phyloP scores from a whole-genome alignment of 2,888 invertebrate species.

The Smittia sp. region DNA sequence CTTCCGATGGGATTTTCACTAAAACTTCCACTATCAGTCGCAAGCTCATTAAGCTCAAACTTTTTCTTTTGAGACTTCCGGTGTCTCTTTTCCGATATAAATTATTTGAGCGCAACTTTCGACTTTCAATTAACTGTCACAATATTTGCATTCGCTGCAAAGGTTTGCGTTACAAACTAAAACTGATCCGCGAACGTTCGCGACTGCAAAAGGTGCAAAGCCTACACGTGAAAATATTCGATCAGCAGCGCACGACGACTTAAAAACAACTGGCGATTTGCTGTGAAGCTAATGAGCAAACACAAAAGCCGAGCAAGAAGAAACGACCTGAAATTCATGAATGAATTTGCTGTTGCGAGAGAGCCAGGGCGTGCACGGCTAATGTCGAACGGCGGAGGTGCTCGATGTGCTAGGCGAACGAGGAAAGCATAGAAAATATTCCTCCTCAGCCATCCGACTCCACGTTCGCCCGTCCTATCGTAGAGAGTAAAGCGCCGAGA shows the following conservation, averaged over 20 bases:
- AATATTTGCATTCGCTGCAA: slow-evolving; percentile 4
- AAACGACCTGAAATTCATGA: slow-evolving; percentile 36
- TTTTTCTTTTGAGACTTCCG: background rate
- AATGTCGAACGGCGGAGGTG: too few relatives aligned
- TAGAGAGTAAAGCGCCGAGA: too few relatives aligned
- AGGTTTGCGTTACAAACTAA: background rate
- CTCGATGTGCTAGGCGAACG: too few relatives aligned
- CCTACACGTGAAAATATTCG: background rate
- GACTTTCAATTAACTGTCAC: background rate
- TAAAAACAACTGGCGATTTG: slow-evolving; percentile 20
- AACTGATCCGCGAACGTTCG: too few relatives aligned
- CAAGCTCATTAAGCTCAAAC: background rate
- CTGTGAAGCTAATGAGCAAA: slow-evolving; percentile 32
- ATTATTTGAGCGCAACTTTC: too few relatives aligned
- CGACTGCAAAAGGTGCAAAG: background rate
- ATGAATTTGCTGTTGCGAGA: slow-evolving; percentile 33
- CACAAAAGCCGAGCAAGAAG: slow-evolving; percentile 20
- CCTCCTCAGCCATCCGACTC: too few relatives aligned
- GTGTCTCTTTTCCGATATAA: background rate
- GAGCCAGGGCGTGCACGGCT: too few relatives aligned
- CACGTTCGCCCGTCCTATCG: too few relatives aligned
- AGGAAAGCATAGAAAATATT: too few relatives aligned
- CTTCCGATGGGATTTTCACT: background rate
- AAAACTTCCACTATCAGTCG: background rate
- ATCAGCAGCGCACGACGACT: background rate